These are phyloP conservation scores for Glossophaga mutica DNA, from an alignment of 2,797 vertebrate genomes.

Conservation along the genomic window DNA sequence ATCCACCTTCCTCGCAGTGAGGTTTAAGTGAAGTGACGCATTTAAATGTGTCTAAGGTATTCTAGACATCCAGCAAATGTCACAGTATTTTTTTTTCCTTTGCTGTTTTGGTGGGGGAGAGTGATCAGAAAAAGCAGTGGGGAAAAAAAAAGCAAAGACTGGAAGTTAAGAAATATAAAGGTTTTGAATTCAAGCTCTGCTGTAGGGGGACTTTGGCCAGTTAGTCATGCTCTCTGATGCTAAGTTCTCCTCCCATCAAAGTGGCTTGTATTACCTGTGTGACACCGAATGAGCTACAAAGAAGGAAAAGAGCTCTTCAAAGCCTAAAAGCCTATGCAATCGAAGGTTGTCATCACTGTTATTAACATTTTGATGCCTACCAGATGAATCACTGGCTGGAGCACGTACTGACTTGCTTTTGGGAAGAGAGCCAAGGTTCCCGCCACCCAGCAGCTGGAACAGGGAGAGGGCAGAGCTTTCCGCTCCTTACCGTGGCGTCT, in stretches of 20 bases:
- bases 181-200: background rate
- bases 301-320: background rate
- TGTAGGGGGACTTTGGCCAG: background rate
- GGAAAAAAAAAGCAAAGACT: background rate
- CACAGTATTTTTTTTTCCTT: background rate
- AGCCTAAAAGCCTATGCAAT: background rate
- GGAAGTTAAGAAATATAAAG: background rate
- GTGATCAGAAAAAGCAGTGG: background rate
- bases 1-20: background rate
- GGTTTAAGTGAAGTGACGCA: background rate
- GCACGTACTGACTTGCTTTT: background rate
- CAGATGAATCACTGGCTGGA: background rate
- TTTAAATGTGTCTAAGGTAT: background rate
- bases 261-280: background rate
- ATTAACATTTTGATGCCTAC: background rate
- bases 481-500: conserved; percentile 82
- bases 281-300: background rate
- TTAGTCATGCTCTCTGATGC: background rate
- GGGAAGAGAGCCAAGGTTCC: conserved; percentile 19
- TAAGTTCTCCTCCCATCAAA: background rate
- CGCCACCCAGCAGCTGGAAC: background rate
- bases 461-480: too few species aligned
- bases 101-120: background rate
- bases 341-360: background rate
- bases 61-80: background rate